A percentile compares a stretch with the other conserved stretches of the same genome.
Conservation (phyloP, 2,888 invertebrate genomes). For the Caenorhabditis becei region DNA sequence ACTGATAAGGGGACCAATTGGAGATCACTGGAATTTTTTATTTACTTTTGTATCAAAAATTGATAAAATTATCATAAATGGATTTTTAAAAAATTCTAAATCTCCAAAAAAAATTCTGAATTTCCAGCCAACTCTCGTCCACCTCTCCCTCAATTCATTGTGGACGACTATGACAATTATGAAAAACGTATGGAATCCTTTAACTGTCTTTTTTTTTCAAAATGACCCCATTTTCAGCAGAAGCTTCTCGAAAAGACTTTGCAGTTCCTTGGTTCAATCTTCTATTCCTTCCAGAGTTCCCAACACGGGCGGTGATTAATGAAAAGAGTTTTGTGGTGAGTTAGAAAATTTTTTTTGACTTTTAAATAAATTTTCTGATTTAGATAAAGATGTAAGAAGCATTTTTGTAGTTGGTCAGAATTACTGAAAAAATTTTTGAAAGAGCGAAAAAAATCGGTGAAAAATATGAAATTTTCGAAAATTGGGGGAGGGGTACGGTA, state of each 20-base stretch:
- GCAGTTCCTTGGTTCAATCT: conserved; percentile 90
- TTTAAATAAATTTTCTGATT: not conserved
- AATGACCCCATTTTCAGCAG: conserved; percentile 15
- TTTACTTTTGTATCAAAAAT: too few species aligned
- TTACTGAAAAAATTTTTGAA: too few species aligned
- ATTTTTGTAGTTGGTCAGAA: not conserved
- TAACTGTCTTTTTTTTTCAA: not conserved
- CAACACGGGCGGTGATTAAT: conserved; percentile 81
- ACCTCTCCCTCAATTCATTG: conserved; percentile 52
- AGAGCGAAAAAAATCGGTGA: not conserved
- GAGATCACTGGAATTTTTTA: too few species aligned
- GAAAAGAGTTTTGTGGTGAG: conserved; percentile 84
- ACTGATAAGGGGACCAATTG: too few species aligned
- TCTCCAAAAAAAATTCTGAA: conserved; percentile 5
- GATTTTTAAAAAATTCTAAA: conserved; percentile 2
- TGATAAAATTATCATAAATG: too few species aligned
- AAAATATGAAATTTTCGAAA: too few species aligned
- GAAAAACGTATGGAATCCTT: conserved; percentile 30
- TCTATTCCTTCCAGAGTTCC: conserved; percentile 91
- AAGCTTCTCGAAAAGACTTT: conserved; percentile 84
- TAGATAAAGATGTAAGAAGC: not conserved
- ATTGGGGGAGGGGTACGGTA: too few species aligned
- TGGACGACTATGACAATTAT: conserved; percentile 55
- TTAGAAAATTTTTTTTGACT: not conserved
- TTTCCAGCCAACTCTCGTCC: conserved; percentile 57